Conservation (phyloP, 2,113 vertebrate species). For the Indicator indicator region DNA sequence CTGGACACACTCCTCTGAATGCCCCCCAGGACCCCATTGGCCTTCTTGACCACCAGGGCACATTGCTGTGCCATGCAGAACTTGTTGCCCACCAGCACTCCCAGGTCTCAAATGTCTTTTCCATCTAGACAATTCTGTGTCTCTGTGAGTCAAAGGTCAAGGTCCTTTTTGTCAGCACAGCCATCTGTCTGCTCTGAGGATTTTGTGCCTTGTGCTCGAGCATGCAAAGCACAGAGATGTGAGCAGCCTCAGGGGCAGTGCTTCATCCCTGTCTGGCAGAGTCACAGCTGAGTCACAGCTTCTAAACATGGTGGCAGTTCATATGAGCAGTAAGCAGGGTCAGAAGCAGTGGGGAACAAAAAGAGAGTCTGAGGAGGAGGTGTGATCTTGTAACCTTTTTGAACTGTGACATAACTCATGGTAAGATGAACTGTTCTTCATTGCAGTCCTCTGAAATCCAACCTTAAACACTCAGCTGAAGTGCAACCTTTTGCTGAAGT, state of each 20-base stretch:
- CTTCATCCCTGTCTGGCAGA: background rate
- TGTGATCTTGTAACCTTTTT: background rate
- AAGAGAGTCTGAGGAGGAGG: background rate
- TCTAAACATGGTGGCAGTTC: background rate
- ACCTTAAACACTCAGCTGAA: background rate
- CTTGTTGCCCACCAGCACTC: too few species aligned
- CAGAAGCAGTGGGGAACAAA: background rate
- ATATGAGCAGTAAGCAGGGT: background rate
- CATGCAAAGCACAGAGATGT: accelerated
- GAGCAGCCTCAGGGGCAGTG: background rate
- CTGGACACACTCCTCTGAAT: too few species aligned
- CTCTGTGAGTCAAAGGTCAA: background rate
- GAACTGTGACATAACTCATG: background rate
- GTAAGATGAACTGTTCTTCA: background rate
- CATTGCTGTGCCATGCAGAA: too few species aligned
- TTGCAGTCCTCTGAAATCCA: background rate
- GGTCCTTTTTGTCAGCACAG: background rate
- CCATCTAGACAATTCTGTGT: too few species aligned
- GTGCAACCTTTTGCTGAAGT: background rate
- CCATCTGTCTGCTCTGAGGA: accelerated
- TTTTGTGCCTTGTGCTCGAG: background rate
- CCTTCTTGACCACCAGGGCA: too few species aligned
- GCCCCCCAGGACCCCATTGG: too few species aligned
- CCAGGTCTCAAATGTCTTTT: too few species aligned
- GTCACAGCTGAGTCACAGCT: background rate